Evolutionary conservation across 2,888 invertebrate species (phyloP), one percentile per base, ranked within the genome.

Genomic region (Pseudolycoriella hygida): DNA sequence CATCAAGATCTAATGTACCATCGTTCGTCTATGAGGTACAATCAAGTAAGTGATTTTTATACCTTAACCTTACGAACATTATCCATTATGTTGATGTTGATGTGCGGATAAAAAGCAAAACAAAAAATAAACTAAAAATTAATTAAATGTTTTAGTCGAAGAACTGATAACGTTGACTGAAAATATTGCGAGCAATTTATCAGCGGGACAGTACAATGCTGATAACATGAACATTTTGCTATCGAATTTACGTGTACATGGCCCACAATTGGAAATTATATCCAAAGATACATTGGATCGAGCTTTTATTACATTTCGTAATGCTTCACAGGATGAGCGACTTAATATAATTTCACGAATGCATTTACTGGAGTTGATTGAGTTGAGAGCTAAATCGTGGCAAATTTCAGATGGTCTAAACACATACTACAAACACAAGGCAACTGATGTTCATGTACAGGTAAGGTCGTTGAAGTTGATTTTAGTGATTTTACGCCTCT

Each of bases 351-450:
- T 83, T 65, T 84, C 86, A 57, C 76, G 90, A 66, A 74, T 88
- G 60, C 82, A 86, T 66, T 73, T 93, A 57, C 77, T 94, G 61
- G 90, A 93, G 70, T 71, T 93, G 51, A 88, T 94, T 56, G 93
- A 94, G 69, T 70, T 93, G 60, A 74, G 93, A 61, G 92, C 92
- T 50, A 85, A 85, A 67, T 79, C 83, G 59, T 93, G 93, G 93
- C 80, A 83, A 60, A 79, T 81, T 50, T 80, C 77, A 53, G 84
- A 86, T 63, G 80, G 83, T 55, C 80, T 86, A 72, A 80, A 78
- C 65, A 77, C 80, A 57, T 90, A 89, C 66, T 90, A 89, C 61
- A 78, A 76, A 61, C 72, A 74, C 55, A 74, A 75, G 61, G 73
- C 72, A 60, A 73, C 74, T 54, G 74, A 73, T 58, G 70, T 73